A percentile compares a stretch with the other conserved stretches of the same genome.
phyloP scores from a whole-genome alignment of 2,888 invertebrate species.

The Malacosoma neustria region DNA sequence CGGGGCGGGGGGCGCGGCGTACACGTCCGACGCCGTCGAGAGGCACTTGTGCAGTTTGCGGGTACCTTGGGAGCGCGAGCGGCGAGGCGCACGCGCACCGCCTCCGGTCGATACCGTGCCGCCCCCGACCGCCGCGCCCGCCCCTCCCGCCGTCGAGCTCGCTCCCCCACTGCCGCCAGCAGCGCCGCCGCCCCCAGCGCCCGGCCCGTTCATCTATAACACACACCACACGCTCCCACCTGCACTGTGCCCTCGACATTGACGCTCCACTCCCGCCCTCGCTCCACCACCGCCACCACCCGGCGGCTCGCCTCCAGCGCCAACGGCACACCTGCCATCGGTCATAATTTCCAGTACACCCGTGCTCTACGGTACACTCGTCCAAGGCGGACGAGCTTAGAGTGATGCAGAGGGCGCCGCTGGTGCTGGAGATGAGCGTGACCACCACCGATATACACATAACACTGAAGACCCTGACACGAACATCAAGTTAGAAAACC shows the following conservation, averaged over 20 bases:
- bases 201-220: constrained; percentile 46
- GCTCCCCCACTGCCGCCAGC: constrained; percentile 69
- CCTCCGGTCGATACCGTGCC: constrained; percentile 28
- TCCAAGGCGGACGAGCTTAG: too few species aligned
- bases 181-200: constrained; percentile 33
- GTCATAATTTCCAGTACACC: too few species aligned
- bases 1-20: constrained; percentile 76
- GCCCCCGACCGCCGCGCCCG: constrained; percentile 50
- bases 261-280: constrained; percentile 14
- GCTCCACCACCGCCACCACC: constrained; percentile 24
- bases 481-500: constrained; percentile 20
- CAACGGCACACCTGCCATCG: constrained; percentile 8
- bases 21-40: constrained; percentile 90
- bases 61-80: constrained; percentile 96
- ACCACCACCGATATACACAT: constrained; percentile 13
- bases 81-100: constrained; percentile 73
- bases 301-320: constrained; percentile 15
- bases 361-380: too few species aligned
- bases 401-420: too few species aligned
- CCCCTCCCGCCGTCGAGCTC: constrained; percentile 52
- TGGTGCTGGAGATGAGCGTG: constrained; percentile 12
- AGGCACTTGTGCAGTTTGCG: constrained; percentile 94
- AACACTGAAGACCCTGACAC: constrained; percentile 23
- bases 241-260: constrained; percentile 10
- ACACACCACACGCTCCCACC: constrained; percentile 22